These are phyloP conservation scores for Drosophila mercatorum DNA, from an alignment of 2,888 invertebrate genomes.

Conservation along the genomic window DNA sequence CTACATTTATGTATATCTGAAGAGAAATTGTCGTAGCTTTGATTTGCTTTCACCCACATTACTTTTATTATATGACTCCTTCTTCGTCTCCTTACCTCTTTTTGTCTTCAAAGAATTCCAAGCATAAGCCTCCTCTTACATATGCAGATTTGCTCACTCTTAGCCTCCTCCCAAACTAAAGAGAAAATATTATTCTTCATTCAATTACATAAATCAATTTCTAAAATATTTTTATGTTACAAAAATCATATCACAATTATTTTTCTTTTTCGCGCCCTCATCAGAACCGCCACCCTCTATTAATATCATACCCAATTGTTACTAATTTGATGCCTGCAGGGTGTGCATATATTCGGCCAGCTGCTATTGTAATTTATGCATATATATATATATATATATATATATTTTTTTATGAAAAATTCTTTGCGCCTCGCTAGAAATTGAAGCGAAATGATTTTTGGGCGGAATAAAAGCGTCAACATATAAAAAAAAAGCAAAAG, in stretches of 20 bases:
- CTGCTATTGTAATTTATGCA: constrained; percentile 75
- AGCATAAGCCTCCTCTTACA: too few species aligned
- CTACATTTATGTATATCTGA: too few species aligned
- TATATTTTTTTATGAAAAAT: constrained; percentile 54
- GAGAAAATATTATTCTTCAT: not conserved
- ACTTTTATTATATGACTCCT: too few species aligned
- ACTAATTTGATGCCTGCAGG: constrained; percentile 17
- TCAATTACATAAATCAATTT: not conserved
- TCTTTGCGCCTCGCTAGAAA: constrained; percentile 42
- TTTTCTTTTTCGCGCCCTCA: not conserved
- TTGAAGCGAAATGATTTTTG: constrained; percentile 66
- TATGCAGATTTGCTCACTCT: too few species aligned
- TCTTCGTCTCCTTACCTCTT: too few species aligned
- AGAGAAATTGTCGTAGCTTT: too few species aligned
- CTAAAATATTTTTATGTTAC: not conserved
- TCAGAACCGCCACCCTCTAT: not conserved
- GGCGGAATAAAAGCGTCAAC: constrained; percentile 40
- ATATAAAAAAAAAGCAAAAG: constrained; percentile 29
- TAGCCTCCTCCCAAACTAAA: too few species aligned
- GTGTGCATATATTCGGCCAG: constrained; percentile 40
- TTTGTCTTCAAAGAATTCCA: too few species aligned
- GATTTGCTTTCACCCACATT: too few species aligned
- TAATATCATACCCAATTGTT: constrained; percentile 2
- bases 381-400: constrained; percentile 5
- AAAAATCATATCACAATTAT: not conserved